Evolutionary conservation across 2,113 vertebrate genomes (phyloP).

Genomic region (Antechinus stuartii): DNA sequence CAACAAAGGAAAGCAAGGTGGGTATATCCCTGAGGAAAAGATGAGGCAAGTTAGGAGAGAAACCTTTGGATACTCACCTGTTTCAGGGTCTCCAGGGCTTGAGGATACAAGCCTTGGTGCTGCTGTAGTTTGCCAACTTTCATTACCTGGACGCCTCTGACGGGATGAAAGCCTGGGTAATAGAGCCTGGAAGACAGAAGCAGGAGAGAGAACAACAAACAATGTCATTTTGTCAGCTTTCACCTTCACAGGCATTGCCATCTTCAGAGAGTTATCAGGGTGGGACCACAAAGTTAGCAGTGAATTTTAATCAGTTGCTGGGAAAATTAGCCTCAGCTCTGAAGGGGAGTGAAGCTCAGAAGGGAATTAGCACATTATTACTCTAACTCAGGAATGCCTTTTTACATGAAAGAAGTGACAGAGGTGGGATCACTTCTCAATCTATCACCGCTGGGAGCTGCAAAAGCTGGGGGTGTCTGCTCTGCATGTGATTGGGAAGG

Average conservation of each 20-base stretch:
- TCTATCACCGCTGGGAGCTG: constrained; percentile 45
- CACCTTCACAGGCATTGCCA: constrained; percentile 65
- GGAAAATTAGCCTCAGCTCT: constrained; percentile 73
- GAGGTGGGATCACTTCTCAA: constrained; percentile 59
- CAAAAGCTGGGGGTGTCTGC: constrained; percentile 41
- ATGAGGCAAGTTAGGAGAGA: background rate
- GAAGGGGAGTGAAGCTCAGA: constrained; percentile 65
- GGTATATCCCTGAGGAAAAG: background rate
- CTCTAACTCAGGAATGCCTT: constrained; percentile 69
- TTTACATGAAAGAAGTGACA: constrained; percentile 61
- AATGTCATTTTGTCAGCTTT: constrained; percentile 64
- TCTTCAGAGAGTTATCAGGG: constrained; percentile 57
- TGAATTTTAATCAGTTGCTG: constrained; percentile 77
- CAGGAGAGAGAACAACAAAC: constrained; percentile 55
- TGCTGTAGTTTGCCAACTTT: constrained; percentile 94
- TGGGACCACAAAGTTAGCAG: constrained; percentile 66
- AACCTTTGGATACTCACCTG: constrained; percentile 85
- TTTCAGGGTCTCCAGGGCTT: constrained; percentile 90
- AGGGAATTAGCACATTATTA: constrained; percentile 68
- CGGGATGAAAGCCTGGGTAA: constrained; percentile 91
- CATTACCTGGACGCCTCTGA: constrained; percentile 92
- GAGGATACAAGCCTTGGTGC: constrained; percentile 85
- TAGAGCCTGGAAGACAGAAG: constrained; percentile 85
- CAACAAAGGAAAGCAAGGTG: background rate
- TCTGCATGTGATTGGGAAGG: background rate